A percentile compares a stretch with the other conserved stretches of the same genome.
phyloP scores from a whole-genome alignment of 2,888 invertebrate genomes.

The Drosophila pseudotakahashii region DNA sequence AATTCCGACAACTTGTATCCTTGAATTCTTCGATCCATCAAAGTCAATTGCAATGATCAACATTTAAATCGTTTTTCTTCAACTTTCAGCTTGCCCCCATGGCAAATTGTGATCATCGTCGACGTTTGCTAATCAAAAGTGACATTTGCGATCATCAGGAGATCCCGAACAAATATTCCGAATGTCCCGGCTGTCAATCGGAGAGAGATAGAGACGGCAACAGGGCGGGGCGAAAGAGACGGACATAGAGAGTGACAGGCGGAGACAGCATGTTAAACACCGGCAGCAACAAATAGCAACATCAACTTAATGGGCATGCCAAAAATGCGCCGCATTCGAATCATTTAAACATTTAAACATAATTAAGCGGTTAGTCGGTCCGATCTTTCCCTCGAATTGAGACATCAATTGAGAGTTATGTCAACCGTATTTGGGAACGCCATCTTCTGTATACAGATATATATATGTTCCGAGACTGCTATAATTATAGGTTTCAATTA shows the following conservation, averaged over 20 bases:
- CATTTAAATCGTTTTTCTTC: conserved; percentile 24
- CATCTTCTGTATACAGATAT: conserved; percentile 33
- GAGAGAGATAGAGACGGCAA: conserved; percentile 6
- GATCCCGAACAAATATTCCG: conserved; percentile 55
- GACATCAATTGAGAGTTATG: conserved; percentile 75
- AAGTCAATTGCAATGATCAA: conserved; percentile 29
- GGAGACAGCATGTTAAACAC: conserved; percentile 61
- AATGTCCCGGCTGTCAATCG: conserved; percentile 49
- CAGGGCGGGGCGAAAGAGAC: background rate
- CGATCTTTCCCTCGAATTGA: conserved; percentile 58
- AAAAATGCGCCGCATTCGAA: conserved; percentile 72
- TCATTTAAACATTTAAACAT: conserved; percentile 61
- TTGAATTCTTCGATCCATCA: conserved; percentile 22
- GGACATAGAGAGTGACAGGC: conserved; percentile 36
- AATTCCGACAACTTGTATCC: background rate
- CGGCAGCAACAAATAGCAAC: conserved; percentile 29
- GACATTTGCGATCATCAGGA: conserved; percentile 54
- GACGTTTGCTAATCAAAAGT: conserved; percentile 67
- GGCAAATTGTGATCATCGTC: conserved; percentile 26
- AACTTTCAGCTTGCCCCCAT: conserved; percentile 6
- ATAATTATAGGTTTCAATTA: conserved; percentile 73
- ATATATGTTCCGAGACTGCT: conserved; percentile 30
- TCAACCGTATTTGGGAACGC: conserved; percentile 55
- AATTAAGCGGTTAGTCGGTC: conserved; percentile 63
- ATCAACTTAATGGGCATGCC: conserved; percentile 53